Percentiles rank a stretch among this genome's conserved stretches.
phyloP scores from a whole-genome alignment of 2,888 invertebrate species.

The Coronaproctus castanopsis region DNA sequence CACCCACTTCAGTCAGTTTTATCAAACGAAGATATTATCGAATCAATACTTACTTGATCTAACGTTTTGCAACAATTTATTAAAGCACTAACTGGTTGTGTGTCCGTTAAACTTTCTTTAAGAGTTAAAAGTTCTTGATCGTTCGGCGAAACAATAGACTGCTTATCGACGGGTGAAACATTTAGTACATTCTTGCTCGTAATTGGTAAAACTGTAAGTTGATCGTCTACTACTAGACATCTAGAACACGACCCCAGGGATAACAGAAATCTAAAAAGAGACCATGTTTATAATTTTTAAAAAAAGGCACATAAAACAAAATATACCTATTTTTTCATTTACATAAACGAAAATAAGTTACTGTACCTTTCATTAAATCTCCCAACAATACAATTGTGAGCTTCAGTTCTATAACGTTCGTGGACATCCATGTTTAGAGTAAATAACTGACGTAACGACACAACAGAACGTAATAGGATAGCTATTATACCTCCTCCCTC shows the following conservation, averaged over 20 bases:
- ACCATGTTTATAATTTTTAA: not conserved
- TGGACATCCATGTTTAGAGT: slow-evolving; percentile 98
- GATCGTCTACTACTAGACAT: slow-evolving; percentile 86
- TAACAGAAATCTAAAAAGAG: slow-evolving; percentile 45
- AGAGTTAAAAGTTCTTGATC: slow-evolving; percentile 47
- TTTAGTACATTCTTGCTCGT: slow-evolving; percentile 53
- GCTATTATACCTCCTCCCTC: slow-evolving; percentile 91
- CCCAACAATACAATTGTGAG: slow-evolving; percentile 73
- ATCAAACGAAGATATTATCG: too few species aligned
- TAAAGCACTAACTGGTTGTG: slow-evolving; percentile 76
- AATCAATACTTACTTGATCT: slow-evolving; percentile 45
- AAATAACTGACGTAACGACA: slow-evolving; percentile 79
- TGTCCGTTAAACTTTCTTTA: slow-evolving; percentile 65
- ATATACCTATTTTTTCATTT: too few species aligned
- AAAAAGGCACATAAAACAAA: slow-evolving; percentile 6
- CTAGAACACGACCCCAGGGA: slow-evolving; percentile 70
- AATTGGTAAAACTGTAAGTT: slow-evolving; percentile 73
- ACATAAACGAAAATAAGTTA: too few species aligned
- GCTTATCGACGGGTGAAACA: slow-evolving; percentile 46
- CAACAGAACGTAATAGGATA: slow-evolving; percentile 62
- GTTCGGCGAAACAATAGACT: slow-evolving; percentile 30
- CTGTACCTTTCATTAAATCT: slow-evolving; percentile 76
- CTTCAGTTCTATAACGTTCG: slow-evolving; percentile 82
- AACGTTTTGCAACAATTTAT: slow-evolving; percentile 76
- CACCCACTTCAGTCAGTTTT: too few species aligned